Evolutionary conservation across 2,797 vertebrate species (phyloP).

Genomic region (Meda fulgida): DNA sequence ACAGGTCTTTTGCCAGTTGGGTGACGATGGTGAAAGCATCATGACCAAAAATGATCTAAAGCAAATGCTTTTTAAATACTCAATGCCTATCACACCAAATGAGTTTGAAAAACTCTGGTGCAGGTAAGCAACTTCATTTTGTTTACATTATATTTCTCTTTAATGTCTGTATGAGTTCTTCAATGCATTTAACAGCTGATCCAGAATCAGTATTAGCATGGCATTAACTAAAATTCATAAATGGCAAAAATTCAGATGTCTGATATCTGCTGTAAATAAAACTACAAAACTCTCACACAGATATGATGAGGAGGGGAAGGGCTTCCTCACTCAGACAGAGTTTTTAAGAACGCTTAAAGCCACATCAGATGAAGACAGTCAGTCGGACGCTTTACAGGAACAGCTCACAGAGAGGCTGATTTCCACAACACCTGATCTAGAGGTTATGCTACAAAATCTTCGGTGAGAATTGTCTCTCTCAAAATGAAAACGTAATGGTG

Average conservation of each 20-base stretch:
- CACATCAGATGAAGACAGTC: constrained; percentile 57
- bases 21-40: constrained; percentile 69
- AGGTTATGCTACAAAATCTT: constrained; percentile 59
- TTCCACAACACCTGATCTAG: constrained; percentile 45
- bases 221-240: not conserved
- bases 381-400: constrained; percentile 59
- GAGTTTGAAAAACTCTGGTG: constrained; percentile 81
- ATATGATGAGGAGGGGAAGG: constrained; percentile 75
- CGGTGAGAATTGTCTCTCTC: constrained; percentile 59
- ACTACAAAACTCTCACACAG: constrained; percentile 55
- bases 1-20: constrained; percentile 74
- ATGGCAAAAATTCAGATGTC: not conserved
- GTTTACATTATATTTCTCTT: not conserved
- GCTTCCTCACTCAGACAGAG: constrained; percentile 73
- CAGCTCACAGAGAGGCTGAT: constrained; percentile 59
- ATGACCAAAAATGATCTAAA: constrained; percentile 72
- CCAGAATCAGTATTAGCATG: not conserved
- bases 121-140: constrained; percentile 65
- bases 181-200: constrained; percentile 9
- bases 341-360: constrained; percentile 73
- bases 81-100: constrained; percentile 72
- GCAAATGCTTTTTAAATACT: constrained; percentile 71
- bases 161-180: not conserved
- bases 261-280: constrained; percentile 16
- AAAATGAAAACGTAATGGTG: not conserved